Percentiles rank a stretch among this genome's conserved stretches.
phyloP scores from a whole-genome alignment of 2,797 vertebrate species.

The Helicolenus hilgendorfi region DNA sequence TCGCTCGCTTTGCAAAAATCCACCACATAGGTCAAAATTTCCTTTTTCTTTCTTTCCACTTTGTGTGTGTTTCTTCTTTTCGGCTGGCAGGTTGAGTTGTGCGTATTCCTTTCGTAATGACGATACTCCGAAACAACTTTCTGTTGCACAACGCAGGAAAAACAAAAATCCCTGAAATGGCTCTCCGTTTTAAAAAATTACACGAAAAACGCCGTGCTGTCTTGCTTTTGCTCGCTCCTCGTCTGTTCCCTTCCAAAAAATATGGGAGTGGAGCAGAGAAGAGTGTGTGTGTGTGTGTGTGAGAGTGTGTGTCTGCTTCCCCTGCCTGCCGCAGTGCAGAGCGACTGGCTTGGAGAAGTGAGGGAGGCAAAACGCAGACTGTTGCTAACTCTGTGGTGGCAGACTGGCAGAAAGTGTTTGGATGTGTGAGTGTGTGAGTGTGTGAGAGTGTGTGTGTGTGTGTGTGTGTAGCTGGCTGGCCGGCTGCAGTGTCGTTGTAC shows the following conservation, averaged over 20 bases:
- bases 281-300: conserved; percentile 57
- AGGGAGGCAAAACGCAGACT: conserved; percentile 85
- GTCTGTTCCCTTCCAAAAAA: conserved; percentile 84
- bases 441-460: conserved; percentile 29
- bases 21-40: conserved; percentile 86
- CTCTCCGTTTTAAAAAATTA: conserved; percentile 34
- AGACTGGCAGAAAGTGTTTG: conserved; percentile 87
- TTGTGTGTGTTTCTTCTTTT: conserved; percentile 58
- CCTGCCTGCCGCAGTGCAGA: conserved; percentile 88
- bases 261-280: conserved; percentile 81
- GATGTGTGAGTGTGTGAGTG: conserved; percentile 34
- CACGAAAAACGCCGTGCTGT: conserved; percentile 59
- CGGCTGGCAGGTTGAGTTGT: conserved; percentile 41
- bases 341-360: conserved; percentile 87
- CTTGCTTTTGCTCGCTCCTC: conserved; percentile 78
- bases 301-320: conserved; percentile 81
- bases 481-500: conserved; percentile 89
- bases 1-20: conserved; percentile 85
- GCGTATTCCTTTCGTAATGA: conserved; percentile 69
- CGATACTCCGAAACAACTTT: conserved; percentile 79
- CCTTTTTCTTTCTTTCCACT: conserved; percentile 83
- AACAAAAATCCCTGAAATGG: conserved; percentile 45
- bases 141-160: conserved; percentile 40
- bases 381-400: conserved; percentile 89
- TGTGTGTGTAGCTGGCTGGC: conserved; percentile 83